These are phyloP conservation scores for Eupithecia insigniata DNA, from an alignment of 2,888 invertebrate species.

Conservation along the genomic window DNA sequence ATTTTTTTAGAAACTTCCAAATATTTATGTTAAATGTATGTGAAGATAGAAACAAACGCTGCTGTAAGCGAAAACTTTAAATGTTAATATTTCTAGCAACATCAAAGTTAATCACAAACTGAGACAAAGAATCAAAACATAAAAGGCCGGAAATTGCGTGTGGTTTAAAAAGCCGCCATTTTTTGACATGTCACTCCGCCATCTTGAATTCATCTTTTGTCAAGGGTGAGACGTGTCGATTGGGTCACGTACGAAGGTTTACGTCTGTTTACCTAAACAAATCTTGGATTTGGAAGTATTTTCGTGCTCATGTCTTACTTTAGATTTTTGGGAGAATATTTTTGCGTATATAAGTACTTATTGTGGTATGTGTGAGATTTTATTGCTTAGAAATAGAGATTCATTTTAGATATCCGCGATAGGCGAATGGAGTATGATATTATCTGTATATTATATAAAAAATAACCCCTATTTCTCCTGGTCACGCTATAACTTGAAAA, in stretches of 20 bases:
- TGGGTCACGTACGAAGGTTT: conserved; percentile 73
- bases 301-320: conserved; percentile 19
- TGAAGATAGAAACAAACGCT: not conserved
- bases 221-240: conserved; percentile 66
- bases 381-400: not conserved
- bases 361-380: not conserved
- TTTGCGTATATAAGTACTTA: not conserved
- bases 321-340: conserved; percentile 3
- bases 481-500: too few relatives aligned
- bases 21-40: not conserved
- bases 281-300: conserved; percentile 59
- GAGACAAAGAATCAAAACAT: conserved; percentile 66
- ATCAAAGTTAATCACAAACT: not conserved
- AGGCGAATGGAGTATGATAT: too few relatives aligned
- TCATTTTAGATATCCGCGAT: too few relatives aligned
- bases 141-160: conserved; percentile 74
- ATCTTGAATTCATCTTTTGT: conserved; percentile 70
- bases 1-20: not conserved
- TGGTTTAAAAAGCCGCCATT: conserved; percentile 63
- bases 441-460: too few relatives aligned
- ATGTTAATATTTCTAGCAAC: not conserved
- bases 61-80: not conserved
- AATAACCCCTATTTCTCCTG: too few relatives aligned
- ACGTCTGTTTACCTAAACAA: conserved; percentile 68
- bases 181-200: conserved; percentile 68